phyloP scores from a whole-genome alignment of 2,888 invertebrate genomes.

The Cistogaster globosa region DNA sequence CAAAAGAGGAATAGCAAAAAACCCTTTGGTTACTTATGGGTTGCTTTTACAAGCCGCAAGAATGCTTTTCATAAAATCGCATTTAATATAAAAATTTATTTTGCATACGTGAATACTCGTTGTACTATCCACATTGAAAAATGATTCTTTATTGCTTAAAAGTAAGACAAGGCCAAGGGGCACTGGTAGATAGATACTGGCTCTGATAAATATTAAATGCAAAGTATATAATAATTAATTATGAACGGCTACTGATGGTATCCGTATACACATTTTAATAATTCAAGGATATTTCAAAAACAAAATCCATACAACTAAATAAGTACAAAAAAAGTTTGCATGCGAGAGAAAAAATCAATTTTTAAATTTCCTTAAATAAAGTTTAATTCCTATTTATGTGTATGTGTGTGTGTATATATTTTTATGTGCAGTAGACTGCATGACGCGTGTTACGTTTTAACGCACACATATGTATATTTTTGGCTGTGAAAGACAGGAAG shows the following conservation, averaged over 20 bases:
- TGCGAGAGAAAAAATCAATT: too few species aligned
- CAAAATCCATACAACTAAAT: background rate
- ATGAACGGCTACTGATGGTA: background rate
- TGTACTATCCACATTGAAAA: background rate
- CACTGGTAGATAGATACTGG: background rate
- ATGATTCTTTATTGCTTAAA: constrained; percentile 29
- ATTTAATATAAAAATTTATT: too few species aligned
- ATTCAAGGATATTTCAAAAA: constrained; percentile 51
- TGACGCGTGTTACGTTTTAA: constrained; percentile 34
- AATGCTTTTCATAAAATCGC: too few species aligned
- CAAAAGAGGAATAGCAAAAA: too few species aligned
- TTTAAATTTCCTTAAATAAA: too few species aligned
- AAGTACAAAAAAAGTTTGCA: too few species aligned
- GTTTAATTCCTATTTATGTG: too few species aligned
- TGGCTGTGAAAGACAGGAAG: constrained; percentile 12
- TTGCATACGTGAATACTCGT: background rate
- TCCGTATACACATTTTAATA: constrained; percentile 14
- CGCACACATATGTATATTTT: background rate
- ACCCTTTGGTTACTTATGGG: too few species aligned
- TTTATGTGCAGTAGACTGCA: constrained; percentile 35
- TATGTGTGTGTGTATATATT: too few species aligned
- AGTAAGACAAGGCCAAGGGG: constrained; percentile 3
- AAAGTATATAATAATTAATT: constrained; percentile 22
- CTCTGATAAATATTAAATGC: background rate
- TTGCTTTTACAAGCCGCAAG: too few species aligned